Evolutionary conservation across 2,113 vertebrate genomes (phyloP), one percentile per base, ranked within the genome.

Genomic region (Xyrauchen texanus): DNA sequence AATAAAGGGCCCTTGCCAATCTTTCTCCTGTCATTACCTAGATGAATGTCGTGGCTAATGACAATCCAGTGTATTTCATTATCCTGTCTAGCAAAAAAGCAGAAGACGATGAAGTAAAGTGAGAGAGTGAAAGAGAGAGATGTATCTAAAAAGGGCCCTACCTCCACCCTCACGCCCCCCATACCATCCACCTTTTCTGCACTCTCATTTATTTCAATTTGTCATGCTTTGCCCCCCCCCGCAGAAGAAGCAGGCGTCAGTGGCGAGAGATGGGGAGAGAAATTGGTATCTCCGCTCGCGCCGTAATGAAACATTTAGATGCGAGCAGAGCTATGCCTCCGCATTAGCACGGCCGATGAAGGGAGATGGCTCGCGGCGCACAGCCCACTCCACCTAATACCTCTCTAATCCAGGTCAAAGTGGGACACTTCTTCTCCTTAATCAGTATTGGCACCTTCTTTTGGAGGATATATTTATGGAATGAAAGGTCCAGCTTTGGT

Each of bases 131-230:
- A 44, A 68, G 53, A 64, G 63, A 45, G 60, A 80, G 47, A 77
- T 55, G 2, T 55, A 68, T 70, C 55, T 76, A 58, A 69, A 73
- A 65, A 66, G 62, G 15, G 34, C 44, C 67, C 45, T 34, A 34
- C 21, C 21, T 34, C 46, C 21, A 34, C 53, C 74, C 74, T 64
- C 11, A 64, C 21, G 21, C 21, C 83, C 88, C 80, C 52, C 6
- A 79, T 1, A 1, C 21, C 21, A 34, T 34, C 73, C 85, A 90
- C 88, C 86, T 86, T 86, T 85, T 57, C 83, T 88, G 80, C 13
- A 9, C 86, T 93, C 90, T 94, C 93, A 94, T 93, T 95, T 94
- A 90, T 92, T 95, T 93, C 93, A 91, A 94, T 94, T 95, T 93
- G 91, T 90, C 91, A 90, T 86, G 90, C 91, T 89, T 93, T 94